Conservation (phyloP, 2,797 vertebrate genomes). For the Neopelma chrysocephalum region DNA sequence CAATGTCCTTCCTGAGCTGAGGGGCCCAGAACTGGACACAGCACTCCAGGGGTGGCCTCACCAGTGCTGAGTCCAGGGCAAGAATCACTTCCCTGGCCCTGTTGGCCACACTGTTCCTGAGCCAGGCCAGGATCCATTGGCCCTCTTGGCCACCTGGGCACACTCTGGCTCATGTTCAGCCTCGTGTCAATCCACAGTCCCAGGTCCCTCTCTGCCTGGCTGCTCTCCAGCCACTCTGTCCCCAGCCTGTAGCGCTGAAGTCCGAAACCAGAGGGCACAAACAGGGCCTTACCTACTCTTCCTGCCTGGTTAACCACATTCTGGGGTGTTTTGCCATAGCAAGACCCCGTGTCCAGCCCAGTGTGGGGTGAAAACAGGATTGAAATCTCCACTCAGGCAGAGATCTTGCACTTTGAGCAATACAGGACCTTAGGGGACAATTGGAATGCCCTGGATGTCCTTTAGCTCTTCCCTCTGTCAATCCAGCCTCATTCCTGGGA, state of each 20-base stretch:
- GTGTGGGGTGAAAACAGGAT: not conserved
- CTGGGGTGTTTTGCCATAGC: not conserved
- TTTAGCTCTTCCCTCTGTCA: not conserved
- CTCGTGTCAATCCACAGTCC: too few relatives aligned
- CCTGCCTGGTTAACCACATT: not conserved
- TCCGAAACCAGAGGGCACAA: not conserved
- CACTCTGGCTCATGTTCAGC: too few relatives aligned
- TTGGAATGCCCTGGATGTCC: not conserved
- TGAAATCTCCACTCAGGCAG: not conserved
- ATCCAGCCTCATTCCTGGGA: not conserved
- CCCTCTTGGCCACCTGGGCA: too few relatives aligned
- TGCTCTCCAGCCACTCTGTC: too few relatives aligned
- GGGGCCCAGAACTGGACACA: too few relatives aligned
- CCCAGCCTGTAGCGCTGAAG: not conserved
- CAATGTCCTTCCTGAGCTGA: too few relatives aligned
- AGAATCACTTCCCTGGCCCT: too few relatives aligned
- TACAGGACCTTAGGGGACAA: not conserved
- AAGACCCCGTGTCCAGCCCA: rapidly evolving
- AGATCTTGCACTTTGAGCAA: not conserved
- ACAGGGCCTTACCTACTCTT: not conserved
- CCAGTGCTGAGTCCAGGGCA: too few relatives aligned
- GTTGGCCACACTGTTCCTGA: too few relatives aligned
- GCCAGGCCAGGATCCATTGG: too few relatives aligned
- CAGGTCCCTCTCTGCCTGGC: too few relatives aligned
- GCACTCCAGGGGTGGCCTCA: too few relatives aligned